Conservation (phyloP, 2,113 vertebrate species). For the Poecilia latipinna region DNA sequence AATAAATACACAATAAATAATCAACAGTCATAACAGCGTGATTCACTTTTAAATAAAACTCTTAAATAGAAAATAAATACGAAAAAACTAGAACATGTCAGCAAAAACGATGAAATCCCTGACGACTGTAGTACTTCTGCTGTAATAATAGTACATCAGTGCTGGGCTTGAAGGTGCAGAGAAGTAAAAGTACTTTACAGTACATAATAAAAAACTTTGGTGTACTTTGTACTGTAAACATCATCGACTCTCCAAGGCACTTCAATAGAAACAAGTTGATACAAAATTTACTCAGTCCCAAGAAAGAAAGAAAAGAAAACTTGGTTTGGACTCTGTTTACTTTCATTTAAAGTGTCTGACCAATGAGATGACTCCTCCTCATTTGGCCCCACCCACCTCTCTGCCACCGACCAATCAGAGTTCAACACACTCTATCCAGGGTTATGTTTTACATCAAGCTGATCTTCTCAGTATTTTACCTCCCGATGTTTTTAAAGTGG, state of each 20-base stretch:
- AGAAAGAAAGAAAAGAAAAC: not conserved
- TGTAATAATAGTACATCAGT: not conserved
- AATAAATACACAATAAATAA: constrained; percentile 71
- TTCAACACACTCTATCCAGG: not conserved
- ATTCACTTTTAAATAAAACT: constrained; percentile 39
- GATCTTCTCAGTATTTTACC: not conserved
- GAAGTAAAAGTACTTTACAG: not conserved
- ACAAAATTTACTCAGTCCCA: not conserved
- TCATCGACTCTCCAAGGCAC: constrained; percentile 8
- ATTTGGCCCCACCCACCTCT: constrained; percentile 10
- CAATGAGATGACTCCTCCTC: constrained; percentile 2
- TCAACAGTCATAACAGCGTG: constrained; percentile 10
- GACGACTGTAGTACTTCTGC: not conserved
- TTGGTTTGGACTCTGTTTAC: not conserved
- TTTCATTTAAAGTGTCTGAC: not conserved
- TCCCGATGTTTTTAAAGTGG: not conserved
- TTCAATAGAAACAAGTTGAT: not conserved
- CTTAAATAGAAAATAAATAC: constrained; percentile 71
- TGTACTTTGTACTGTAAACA: constrained; percentile 41
- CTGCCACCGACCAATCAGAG: constrained; percentile 9
- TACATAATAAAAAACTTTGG: not conserved
- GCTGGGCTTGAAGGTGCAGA: not conserved
- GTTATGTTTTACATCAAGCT: not conserved
- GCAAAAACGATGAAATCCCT: constrained; percentile 13
- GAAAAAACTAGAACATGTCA: constrained; percentile 23